Percentiles rank a stretch among this genome's conserved stretches.
Evolutionary conservation across 2,113 vertebrate genomes (phyloP).

Genomic region (Triplophysa siluroides): DNA sequence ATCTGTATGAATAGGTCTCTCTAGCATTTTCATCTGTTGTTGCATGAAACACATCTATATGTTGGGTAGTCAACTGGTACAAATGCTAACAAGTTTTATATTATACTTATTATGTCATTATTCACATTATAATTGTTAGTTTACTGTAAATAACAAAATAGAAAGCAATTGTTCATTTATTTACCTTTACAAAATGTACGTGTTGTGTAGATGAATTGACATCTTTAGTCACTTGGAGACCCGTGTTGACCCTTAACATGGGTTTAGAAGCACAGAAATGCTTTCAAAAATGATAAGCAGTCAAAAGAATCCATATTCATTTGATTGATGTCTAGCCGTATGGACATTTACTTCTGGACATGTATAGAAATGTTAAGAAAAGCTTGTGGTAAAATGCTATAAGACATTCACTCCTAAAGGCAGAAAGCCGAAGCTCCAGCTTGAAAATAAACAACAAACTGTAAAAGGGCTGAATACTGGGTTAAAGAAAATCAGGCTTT

Average conservation of each 20-base stretch:
- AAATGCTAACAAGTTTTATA: too few species aligned
- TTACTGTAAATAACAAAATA: too few species aligned
- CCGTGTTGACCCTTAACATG: not conserved
- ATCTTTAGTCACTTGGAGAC: not conserved
- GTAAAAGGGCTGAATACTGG: constrained; percentile 72
- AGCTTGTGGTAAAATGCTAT: constrained; percentile 29
- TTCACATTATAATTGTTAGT: too few species aligned
- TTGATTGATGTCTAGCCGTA: not conserved
- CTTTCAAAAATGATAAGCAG: not conserved
- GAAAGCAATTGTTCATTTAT: too few species aligned
- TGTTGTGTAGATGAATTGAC: too few species aligned
- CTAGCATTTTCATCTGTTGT: too few species aligned
- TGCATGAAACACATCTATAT: too few species aligned
- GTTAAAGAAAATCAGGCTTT: constrained; percentile 82
- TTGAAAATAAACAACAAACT: constrained; percentile 78
- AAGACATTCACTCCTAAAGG: not conserved
- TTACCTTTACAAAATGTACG: too few species aligned
- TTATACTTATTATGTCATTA: too few species aligned
- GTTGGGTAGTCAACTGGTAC: too few species aligned
- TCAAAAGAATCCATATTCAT: constrained; percentile 13
- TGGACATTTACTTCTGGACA: not conserved
- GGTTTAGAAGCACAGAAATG: not conserved
- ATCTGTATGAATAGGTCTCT: too few species aligned
- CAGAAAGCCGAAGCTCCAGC: constrained; percentile 41
- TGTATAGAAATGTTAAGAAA: not conserved